Evolutionary conservation across 2,113 vertebrate genomes (phyloP).

Genomic region (Indicator indicator): DNA sequence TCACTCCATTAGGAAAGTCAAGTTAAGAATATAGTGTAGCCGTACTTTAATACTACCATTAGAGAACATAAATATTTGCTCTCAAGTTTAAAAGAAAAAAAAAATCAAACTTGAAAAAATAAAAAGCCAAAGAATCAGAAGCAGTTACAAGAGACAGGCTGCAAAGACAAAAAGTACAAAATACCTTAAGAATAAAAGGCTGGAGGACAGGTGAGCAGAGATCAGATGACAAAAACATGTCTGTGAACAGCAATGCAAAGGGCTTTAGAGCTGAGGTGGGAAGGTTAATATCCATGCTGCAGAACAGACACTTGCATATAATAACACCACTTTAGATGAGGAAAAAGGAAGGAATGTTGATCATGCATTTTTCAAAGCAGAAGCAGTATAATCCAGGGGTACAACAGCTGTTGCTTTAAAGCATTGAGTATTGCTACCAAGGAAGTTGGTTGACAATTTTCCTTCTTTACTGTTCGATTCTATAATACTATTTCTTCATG

Average conservation of each 20-base stretch:
- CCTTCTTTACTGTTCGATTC: not conserved
- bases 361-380: not conserved
- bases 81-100: too few relatives aligned
- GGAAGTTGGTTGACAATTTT: not conserved
- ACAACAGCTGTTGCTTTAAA: not conserved
- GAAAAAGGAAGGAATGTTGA: not conserved
- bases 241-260: not conserved
- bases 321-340: not conserved
- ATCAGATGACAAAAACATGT: not conserved
- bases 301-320: not conserved
- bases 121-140: not conserved
- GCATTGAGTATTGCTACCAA: not conserved
- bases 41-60: not conserved
- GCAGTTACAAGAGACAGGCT: not conserved
- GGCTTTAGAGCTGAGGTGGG: not conserved
- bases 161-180: not conserved
- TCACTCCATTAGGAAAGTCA: not conserved
- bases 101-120: not conserved
- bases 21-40: not conserved
- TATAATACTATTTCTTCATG: not conserved
- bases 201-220: not conserved
- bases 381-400: not conserved
- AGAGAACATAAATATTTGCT: not conserved
- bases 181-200: not conserved
- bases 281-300: not conserved